These are phyloP conservation scores for Spea multiplicata DNA, from an alignment of 2,113 vertebrate genomes.

Conservation along the genomic window DNA sequence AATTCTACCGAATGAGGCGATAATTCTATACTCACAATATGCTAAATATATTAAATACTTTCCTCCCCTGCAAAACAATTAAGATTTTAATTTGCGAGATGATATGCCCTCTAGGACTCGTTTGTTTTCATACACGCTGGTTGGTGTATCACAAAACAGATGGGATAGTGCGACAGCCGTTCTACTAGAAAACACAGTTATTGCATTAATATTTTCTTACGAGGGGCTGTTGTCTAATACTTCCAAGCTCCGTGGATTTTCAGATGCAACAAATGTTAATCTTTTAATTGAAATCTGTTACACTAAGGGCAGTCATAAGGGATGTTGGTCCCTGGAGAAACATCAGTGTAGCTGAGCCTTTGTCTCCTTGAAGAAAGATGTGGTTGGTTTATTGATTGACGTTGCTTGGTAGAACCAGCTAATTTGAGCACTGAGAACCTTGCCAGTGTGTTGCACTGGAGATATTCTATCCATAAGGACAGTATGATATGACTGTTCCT, in stretches of 20 bases:
- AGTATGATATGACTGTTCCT: too few relatives aligned
- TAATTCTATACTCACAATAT: conserved; percentile 36
- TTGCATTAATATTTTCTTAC: conserved; percentile 9
- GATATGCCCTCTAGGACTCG: conserved; percentile 46
- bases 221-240: conserved; percentile 8
- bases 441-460: too few relatives aligned
- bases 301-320: not conserved
- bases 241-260: conserved; percentile 8
- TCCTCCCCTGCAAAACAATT: conserved; percentile 46
- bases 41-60: conserved; percentile 47
- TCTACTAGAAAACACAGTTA: conserved; percentile 19
- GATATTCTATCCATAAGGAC: too few relatives aligned
- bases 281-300: conserved; percentile 5
- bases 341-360: too few relatives aligned
- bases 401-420: too few relatives aligned
- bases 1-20: conserved; percentile 27
- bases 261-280: conserved; percentile 13
- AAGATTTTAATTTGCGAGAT: conserved; percentile 46
- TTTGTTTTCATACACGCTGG: conserved; percentile 34
- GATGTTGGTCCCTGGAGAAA: not conserved
- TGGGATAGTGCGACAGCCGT: conserved; percentile 30
- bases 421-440: too few relatives aligned
- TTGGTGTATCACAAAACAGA: conserved; percentile 41
- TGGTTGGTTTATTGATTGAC: too few relatives aligned
- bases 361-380: too few relatives aligned